Conservation (phyloP, 2,888 invertebrate species). For the Thymelicus lineola region DNA sequence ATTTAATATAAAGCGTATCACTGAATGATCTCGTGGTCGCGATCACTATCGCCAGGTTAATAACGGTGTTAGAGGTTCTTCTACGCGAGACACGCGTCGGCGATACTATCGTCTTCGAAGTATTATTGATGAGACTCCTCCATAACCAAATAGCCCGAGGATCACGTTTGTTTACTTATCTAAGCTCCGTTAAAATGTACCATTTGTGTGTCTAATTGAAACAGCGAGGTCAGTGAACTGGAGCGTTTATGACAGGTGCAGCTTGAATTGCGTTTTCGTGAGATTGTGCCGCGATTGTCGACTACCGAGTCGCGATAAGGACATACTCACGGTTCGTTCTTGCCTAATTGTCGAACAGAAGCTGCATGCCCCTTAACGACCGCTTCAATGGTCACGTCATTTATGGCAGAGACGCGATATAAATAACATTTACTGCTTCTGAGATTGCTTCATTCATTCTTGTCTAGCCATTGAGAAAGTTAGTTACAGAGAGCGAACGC, state of each 20-base stretch:
- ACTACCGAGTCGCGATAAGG: conserved; percentile 73
- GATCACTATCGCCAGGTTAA: conserved; percentile 80
- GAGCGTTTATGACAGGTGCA: conserved; percentile 79
- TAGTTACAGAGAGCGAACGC: conserved; percentile 57
- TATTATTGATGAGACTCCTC: conserved; percentile 81
- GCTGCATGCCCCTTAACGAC: conserved; percentile 70
- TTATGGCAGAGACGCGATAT: conserved; percentile 76
- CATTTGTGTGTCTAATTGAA: conserved; percentile 75
- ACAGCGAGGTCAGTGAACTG: conserved; percentile 65
- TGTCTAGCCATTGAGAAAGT: conserved; percentile 71
- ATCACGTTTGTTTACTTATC: conserved; percentile 81
- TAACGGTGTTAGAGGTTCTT: conserved; percentile 82
- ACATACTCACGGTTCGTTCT: conserved; percentile 55
- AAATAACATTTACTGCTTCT: conserved; percentile 71
- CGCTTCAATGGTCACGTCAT: conserved; percentile 60
- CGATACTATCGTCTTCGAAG: conserved; percentile 79
- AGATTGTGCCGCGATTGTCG: conserved; percentile 75
- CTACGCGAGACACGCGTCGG: conserved; percentile 78
- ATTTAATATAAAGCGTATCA: conserved; percentile 85
- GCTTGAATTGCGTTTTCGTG: conserved; percentile 79
- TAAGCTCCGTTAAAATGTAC: conserved; percentile 68
- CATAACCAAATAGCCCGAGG: conserved; percentile 82
- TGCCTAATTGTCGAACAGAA: conserved; percentile 81
- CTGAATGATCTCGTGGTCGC: conserved; percentile 80
- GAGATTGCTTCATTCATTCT: conserved; percentile 81